These are phyloP conservation scores for Homarus americanus DNA, from an alignment of 1,140 invertebrate genomes.

Conservation along the genomic window DNA sequence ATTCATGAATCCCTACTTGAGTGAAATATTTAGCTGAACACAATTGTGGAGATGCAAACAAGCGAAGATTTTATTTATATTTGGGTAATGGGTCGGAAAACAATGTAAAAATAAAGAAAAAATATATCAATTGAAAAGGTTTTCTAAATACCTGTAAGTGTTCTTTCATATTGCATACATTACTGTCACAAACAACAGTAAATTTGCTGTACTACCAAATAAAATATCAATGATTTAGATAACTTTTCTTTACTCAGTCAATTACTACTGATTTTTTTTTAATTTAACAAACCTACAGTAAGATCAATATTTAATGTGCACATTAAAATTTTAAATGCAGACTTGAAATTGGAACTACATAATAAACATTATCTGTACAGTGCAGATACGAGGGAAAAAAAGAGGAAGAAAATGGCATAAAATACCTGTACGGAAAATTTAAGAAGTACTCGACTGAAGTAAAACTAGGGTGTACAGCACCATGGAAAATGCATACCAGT, in stretches of 20 bases:
- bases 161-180: constrained; percentile 71
- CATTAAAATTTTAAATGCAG: too few relatives aligned
- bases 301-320: too few relatives aligned
- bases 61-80: constrained; percentile 62
- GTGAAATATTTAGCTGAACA: constrained; percentile 12
- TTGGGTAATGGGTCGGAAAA: constrained; percentile 68
- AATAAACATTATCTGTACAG: too few relatives aligned
- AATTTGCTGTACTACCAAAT: constrained; percentile 72
- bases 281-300: too few relatives aligned
- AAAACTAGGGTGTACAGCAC: too few relatives aligned
- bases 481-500: too few relatives aligned
- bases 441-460: too few relatives aligned
- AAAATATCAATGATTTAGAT: constrained; percentile 63
- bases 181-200: constrained; percentile 73
- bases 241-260: constrained; percentile 3
- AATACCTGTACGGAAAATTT: too few relatives aligned
- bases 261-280: too few relatives aligned
- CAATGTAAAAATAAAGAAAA: constrained; percentile 48
- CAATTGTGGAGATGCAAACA: constrained; percentile 46
- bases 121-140: constrained; percentile 52
- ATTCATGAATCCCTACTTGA: constrained; percentile 12
- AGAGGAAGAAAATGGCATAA: too few relatives aligned
- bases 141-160: constrained; percentile 71
- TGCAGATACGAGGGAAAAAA: too few relatives aligned
- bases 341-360: too few relatives aligned